Evolutionary conservation across 2,797 vertebrate species (phyloP).

Genomic region (Tiaroga cobitis): DNA sequence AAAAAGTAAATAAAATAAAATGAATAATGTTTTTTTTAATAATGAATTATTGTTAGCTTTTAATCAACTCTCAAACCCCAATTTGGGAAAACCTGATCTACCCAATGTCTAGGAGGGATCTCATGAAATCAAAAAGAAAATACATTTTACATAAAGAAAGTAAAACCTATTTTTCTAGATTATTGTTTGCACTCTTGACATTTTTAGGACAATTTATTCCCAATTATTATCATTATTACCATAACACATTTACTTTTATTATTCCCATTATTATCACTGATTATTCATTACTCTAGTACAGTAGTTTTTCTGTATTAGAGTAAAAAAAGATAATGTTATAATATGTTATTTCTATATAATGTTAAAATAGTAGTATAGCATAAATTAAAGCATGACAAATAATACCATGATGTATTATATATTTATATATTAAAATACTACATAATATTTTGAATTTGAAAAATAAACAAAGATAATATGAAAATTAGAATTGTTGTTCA

Average conservation of each 20-base stretch:
- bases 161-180: background rate
- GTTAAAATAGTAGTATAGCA: background rate
- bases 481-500: too few relatives aligned
- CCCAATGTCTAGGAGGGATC: background rate
- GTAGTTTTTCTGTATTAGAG: background rate
- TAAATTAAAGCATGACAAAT: background rate
- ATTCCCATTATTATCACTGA: background rate
- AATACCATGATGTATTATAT: background rate
- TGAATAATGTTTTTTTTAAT: rapidly evolving
- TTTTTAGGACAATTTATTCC: background rate
- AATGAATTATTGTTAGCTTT: background rate
- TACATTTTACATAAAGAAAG: too few relatives aligned
- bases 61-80: background rate
- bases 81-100: background rate
- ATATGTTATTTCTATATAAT: background rate
- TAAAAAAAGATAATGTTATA: background rate
- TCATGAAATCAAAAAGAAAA: background rate
- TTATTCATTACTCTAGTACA: background rate
- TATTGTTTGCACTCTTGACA: background rate
- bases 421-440: background rate
- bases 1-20: background rate
- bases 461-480: background rate
- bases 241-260: background rate
- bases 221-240: background rate
- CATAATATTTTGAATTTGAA: background rate